Conservation (phyloP, 2,113 vertebrate genomes). For the Polypterus bichir region DNA sequence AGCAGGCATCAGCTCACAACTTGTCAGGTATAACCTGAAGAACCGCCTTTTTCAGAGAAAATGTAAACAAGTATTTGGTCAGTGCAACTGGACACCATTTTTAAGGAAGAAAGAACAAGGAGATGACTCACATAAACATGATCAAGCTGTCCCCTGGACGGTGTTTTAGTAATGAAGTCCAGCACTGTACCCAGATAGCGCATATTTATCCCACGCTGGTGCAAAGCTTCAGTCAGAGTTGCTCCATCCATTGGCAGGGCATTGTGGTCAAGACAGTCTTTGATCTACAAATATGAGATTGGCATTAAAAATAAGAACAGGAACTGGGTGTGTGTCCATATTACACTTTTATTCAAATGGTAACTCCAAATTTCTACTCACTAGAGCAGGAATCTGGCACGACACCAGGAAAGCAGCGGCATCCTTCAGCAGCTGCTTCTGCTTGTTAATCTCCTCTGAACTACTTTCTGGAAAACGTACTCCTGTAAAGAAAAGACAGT, state of each 20-base stretch:
- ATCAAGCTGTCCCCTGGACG: slow-evolving; percentile 70
- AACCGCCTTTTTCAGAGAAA: too few relatives aligned
- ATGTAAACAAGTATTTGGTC: too few relatives aligned
- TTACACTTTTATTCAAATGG: neutral
- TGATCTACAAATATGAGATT: slow-evolving; percentile 53
- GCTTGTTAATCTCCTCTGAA: slow-evolving; percentile 76
- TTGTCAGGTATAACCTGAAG: neutral
- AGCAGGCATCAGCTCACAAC: neutral
- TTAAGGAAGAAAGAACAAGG: neutral
- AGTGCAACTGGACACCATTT: neutral
- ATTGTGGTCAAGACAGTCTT: slow-evolving; percentile 86
- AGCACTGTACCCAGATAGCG: slow-evolving; percentile 85
- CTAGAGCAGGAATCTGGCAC: slow-evolving; percentile 89
- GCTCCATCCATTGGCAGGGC: slow-evolving; percentile 89
- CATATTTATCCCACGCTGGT: slow-evolving; percentile 89
- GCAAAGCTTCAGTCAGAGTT: slow-evolving; percentile 80
- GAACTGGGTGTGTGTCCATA: neutral
- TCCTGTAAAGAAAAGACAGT: slow-evolving; percentile 39
- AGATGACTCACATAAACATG: slow-evolving; percentile 75
- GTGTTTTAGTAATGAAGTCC: slow-evolving; percentile 69
- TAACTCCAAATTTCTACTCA: slow-evolving; percentile 36
- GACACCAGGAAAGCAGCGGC: slow-evolving; percentile 81
- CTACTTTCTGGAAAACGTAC: slow-evolving; percentile 80
- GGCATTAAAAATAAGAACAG: neutral
- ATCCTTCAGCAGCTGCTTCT: slow-evolving; percentile 91